Percentiles rank a stretch among this genome's conserved stretches.
Evolutionary conservation across 2,888 invertebrate species (phyloP).

Genomic region (Drosophila infuscata): DNA sequence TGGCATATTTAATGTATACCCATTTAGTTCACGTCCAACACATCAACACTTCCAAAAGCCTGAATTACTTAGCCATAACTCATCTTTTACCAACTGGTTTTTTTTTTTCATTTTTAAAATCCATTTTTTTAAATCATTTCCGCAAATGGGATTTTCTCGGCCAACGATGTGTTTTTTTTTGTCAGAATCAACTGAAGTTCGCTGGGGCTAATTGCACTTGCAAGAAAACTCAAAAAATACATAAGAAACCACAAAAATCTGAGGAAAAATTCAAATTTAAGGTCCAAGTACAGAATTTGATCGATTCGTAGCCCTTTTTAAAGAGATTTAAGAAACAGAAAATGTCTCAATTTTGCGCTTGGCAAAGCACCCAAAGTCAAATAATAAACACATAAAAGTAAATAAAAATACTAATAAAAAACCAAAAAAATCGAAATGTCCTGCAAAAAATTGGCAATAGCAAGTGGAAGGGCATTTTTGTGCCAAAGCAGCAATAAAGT

Average conservation of each 20-base stretch:
- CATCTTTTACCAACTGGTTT: not conserved
- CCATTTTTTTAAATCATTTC: not conserved
- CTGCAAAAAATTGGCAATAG: conserved; percentile 60
- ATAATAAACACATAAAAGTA: conserved; percentile 81
- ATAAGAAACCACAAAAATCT: conserved; percentile 34
- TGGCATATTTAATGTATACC: not conserved
- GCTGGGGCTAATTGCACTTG: conserved; percentile 32
- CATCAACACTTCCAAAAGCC: too few relatives aligned
- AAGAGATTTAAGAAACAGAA: conserved; percentile 17
- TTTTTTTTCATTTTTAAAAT: not conserved
- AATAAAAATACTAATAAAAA: conserved; percentile 75
- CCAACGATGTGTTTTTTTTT: not conserved
- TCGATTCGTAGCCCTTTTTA: conserved; percentile 8
- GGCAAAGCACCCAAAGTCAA: conserved; percentile 64
- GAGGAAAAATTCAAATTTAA: conserved; percentile 56
- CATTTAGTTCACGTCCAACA: not conserved
- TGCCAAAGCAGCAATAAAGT: conserved; percentile 79
- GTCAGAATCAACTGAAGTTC: not conserved
- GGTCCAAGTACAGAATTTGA: conserved; percentile 6
- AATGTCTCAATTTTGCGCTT: conserved; percentile 73
- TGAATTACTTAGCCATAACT: not conserved
- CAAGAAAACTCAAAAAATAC: conserved; percentile 28
- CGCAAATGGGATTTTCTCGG: conserved; percentile 6
- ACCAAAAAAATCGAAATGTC: conserved; percentile 20
- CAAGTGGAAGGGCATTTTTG: conserved; percentile 63